Evolutionary conservation across 2,113 vertebrate species (phyloP).

Genomic region (Procavia capensis): DNA sequence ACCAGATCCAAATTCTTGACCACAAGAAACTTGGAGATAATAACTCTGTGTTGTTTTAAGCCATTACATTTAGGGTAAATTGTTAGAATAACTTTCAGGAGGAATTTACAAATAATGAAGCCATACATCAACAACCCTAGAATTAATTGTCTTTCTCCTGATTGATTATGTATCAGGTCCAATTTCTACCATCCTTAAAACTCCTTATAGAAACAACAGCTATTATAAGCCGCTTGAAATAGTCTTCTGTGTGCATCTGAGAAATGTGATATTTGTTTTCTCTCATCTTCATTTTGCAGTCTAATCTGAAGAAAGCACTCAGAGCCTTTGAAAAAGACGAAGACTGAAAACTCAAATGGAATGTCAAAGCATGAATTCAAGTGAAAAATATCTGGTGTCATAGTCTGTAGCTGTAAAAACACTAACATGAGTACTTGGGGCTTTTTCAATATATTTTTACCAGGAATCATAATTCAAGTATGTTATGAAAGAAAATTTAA

Average conservation of each 20-base stretch:
- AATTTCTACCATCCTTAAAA: neutral
- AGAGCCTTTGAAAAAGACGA: neutral
- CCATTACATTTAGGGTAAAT: neutral
- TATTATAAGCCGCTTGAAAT: neutral
- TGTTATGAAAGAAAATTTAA: constrained; percentile 37
- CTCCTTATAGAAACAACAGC: neutral
- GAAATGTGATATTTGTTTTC: neutral
- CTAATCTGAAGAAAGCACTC: neutral
- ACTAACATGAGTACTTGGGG: neutral
- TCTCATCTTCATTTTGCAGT: neutral
- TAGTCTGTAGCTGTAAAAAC: neutral
- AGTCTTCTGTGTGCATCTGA: neutral
- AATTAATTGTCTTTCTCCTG: constrained; percentile 42
- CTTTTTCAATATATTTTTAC: constrained; percentile 5
- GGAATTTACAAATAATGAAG: neutral
- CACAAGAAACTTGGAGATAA: neutral
- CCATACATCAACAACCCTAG: neutral
- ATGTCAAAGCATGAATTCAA: constrained; percentile 6
- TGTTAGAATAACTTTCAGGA: neutral
- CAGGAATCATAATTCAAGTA: constrained; percentile 29
- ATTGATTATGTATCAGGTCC: neutral
- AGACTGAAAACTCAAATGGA: neutral
- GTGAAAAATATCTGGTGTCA: neutral
- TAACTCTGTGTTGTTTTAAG: neutral
- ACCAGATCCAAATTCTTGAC: neutral